Base-by-base conservation (phyloP, 2,113 vertebrate species). In the Rynchops niger region DNA sequence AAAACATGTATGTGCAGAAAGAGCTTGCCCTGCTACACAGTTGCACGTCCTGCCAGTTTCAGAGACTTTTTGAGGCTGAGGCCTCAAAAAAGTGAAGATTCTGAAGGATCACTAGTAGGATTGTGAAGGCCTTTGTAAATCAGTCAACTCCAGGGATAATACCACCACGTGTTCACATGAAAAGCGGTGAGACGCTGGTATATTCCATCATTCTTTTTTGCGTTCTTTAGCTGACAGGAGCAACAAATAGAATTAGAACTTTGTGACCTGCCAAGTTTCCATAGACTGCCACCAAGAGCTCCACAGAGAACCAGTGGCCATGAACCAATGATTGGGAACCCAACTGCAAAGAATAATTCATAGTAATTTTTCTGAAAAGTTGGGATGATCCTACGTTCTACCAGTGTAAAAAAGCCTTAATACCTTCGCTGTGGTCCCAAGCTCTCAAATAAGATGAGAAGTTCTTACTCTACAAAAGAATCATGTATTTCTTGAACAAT, bases 401-500 rank as follows among this genome's bases (percentile, higher is more conserved):
- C 45, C 66, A 70, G 30, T 53, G 58, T 36, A 47, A 82, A 92
- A 84, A 95, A 76, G 43, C 32, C 43, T 72, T 63, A 62, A 77
- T 88, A 90, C 82, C 61, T 91, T 84, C 4, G 1, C 84, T 78
- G 38, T 47, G 53, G 73, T 91, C 88, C 56, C 66, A 65, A 53
- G 66, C 78, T 96, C 91, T 96, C 94, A 95, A 97, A 82, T 50
- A 90, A 85, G 72, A 82, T 45, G 42, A 93, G 81, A 92, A 94
- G 87, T 95, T 95, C 85, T 93, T 93, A 71, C 63, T 88, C 89
- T 78, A 71, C 86, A 88, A 90, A 96, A 98, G 97, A 96, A 79
- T 97, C 83, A 11, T 45, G 14, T 90, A 78, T 93, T 96, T 97
- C 93, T 93, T 93, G 91, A 96, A 97, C 96, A 97, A 97, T 94